phyloP scores from a whole-genome alignment of 2,113 vertebrate species.

The Dicerorhinus sumatrensis region DNA sequence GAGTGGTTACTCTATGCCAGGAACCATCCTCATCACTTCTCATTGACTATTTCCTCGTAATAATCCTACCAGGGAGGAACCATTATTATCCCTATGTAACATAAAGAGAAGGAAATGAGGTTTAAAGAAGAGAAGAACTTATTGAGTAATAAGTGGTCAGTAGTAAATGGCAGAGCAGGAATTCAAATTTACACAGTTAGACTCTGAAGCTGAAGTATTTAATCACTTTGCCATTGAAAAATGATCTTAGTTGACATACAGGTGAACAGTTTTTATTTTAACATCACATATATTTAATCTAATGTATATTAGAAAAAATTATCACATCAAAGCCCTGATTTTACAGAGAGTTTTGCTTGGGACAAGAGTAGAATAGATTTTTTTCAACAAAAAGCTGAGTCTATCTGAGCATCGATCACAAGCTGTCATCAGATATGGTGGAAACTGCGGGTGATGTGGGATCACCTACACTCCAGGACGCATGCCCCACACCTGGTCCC shows the following conservation, averaged over 20 bases:
- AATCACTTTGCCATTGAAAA: not conserved
- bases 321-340: not conserved
- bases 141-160: not conserved
- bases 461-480: fast-evolving
- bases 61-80: not conserved
- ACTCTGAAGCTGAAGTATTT: not conserved
- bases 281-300: not conserved
- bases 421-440: not conserved
- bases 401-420: not conserved
- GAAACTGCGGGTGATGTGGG: no score
- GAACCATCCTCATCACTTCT: not conserved
- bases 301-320: not conserved
- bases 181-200: not conserved
- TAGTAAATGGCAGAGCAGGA: not conserved
- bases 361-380: not conserved
- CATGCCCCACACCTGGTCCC: not conserved
- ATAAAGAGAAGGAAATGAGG: not conserved
- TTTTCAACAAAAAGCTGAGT: not conserved
- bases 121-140: not conserved
- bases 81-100: not conserved
- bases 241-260: not conserved
- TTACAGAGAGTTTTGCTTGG: not conserved
- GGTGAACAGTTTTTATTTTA: not conserved
- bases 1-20: not conserved
- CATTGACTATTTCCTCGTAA: not conserved